phyloP scores from a whole-genome alignment of 1,140 invertebrate genomes.

The Drosophila aff. region DNA sequence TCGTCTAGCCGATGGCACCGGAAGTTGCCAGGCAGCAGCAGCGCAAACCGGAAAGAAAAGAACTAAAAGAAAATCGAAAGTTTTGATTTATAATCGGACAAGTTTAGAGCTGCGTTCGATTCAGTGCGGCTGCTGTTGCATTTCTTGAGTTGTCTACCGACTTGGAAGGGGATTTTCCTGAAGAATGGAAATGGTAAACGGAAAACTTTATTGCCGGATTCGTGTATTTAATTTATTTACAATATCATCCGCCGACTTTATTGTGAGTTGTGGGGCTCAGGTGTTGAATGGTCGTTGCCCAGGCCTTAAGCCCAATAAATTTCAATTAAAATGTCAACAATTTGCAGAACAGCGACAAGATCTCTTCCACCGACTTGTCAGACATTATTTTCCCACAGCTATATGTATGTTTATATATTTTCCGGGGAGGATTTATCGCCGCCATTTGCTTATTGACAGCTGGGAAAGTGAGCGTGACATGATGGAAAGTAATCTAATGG shows the following conservation, averaged over 20 bases:
- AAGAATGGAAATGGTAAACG: slow-evolving; percentile 17
- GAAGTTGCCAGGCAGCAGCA: slow-evolving; percentile 51
- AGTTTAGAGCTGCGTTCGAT: slow-evolving; percentile 66
- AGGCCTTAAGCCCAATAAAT: slow-evolving; percentile 34
- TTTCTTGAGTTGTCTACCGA: slow-evolving; percentile 20
- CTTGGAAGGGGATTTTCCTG: slow-evolving; percentile 18
- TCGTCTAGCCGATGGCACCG: slow-evolving; percentile 64
- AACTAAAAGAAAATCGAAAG: slow-evolving; percentile 66
- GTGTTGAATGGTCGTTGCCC: slow-evolving; percentile 21
- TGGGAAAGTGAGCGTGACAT: slow-evolving; percentile 57
- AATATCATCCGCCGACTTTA: slow-evolving; percentile 35
- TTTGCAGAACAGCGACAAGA: slow-evolving; percentile 37
- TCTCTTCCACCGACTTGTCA: slow-evolving; percentile 49
- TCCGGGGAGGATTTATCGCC: slow-evolving; percentile 63
- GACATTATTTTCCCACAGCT: slow-evolving; percentile 16
- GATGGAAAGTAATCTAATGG: slow-evolving; percentile 70
- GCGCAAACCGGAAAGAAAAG: slow-evolving; percentile 29
- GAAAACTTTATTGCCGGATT: slow-evolving; percentile 22
- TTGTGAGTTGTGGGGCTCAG: slow-evolving; percentile 20
- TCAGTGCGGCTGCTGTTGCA: slow-evolving; percentile 30
- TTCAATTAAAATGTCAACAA: slow-evolving; percentile 76
- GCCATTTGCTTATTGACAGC: slow-evolving; percentile 79
- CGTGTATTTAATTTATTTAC: slow-evolving; percentile 44
- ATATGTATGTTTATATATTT: background rate
- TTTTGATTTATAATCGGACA: slow-evolving; percentile 76